Conservation (phyloP, 2,888 invertebrate species). For the Galerucella calmariensis region DNA sequence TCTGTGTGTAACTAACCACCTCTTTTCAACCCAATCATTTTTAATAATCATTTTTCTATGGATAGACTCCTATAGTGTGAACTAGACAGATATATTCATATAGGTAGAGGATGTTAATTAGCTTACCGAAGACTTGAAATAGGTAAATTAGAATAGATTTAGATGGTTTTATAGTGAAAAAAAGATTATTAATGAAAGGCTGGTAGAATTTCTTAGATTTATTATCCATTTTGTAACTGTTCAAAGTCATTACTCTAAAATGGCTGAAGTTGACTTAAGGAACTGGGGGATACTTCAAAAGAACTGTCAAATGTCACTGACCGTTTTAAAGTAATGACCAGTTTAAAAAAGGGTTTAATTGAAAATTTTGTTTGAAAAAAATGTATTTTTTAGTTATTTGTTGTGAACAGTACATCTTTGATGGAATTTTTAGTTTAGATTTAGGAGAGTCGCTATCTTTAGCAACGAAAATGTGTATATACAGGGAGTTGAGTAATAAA, state of each 20-base stretch:
- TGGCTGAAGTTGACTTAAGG: no score
- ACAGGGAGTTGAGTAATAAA: neutral
- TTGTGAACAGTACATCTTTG: no score
- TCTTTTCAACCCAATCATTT: neutral
- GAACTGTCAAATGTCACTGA: no score
- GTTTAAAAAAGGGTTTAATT: no score
- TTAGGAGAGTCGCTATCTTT: neutral
- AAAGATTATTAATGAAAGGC: no score
- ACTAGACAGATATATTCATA: neutral
- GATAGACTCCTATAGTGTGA: constrained; percentile 15
- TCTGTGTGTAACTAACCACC: constrained; percentile 40
- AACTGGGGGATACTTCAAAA: no score
- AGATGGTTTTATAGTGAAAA: neutral
- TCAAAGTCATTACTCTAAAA: no score
- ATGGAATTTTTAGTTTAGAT: neutral
- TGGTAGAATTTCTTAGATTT: no score
- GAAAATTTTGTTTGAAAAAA: no score
- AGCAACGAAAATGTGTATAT: neutral
- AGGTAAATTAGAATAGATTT: constrained; percentile 15
- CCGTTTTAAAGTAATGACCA: no score
- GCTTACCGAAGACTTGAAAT: constrained; percentile 8
- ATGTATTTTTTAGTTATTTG: no score
- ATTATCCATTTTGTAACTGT: no score
- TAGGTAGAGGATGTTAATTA: constrained; percentile 3
- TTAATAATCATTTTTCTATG: constrained; percentile 19